These are phyloP conservation scores for Emydura subglobosa DNA, from an alignment of 2,113 vertebrate genomes.

Conservation along the genomic window DNA sequence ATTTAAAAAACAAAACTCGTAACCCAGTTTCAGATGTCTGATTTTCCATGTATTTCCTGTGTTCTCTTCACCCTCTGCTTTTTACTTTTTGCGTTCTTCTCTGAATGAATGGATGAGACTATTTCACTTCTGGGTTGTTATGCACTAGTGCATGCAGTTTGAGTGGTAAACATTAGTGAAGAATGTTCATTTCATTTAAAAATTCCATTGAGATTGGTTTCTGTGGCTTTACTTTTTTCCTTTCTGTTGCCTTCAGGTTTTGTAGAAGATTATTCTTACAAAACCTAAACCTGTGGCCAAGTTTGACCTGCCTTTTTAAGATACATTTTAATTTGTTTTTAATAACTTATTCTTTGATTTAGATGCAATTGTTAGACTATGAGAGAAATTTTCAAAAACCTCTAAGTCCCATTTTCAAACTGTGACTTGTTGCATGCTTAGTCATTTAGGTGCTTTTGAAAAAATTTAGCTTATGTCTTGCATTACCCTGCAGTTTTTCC, in stretches of 20 bases:
- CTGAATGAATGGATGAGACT: neutral
- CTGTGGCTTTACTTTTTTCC: neutral
- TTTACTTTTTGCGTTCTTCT: neutral
- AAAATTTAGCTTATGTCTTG: neutral
- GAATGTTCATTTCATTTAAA: neutral
- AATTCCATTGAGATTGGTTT: neutral
- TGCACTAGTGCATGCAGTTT: neutral
- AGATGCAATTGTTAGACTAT: neutral
- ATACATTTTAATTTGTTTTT: neutral
- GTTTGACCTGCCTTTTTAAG: neutral
- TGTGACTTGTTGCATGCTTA: neutral
- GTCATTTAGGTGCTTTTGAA: neutral
- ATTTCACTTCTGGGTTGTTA: neutral
- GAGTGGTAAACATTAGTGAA: neutral
- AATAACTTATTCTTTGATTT: neutral
- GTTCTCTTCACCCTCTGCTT: neutral
- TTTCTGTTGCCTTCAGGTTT: neutral
- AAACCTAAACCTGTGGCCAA: neutral
- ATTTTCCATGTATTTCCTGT: neutral
- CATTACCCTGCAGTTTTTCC: neutral
- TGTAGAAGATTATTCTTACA: neutral
- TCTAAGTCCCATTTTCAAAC: neutral
- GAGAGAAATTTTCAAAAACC: neutral
- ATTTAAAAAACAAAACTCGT: neutral
- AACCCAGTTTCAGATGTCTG: neutral